Evolutionary conservation across 2,797 vertebrate species (phyloP), one percentile per base, ranked within the genome.

Genomic region (Hyperoplus lanceolatus): DNA sequence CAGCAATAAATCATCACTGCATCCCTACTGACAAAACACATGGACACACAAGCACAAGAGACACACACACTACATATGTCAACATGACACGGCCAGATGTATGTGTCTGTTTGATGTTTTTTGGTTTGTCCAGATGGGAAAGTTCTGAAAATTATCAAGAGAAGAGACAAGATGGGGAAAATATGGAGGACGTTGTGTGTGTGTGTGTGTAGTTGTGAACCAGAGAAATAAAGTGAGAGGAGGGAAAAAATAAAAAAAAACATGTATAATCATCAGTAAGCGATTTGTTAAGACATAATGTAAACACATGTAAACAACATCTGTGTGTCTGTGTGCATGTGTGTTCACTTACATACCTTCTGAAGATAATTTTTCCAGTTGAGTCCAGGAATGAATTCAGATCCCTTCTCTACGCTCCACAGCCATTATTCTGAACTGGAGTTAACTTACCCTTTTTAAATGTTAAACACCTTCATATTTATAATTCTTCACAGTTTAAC

Each of bases 1-100:
- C 6, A 21, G 83, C 41, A 67, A 83, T 88, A 78, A 87, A 90
- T 88, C 88, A 85, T 82, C 5, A 16, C 56, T 29, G 54, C 77
- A 39, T 81, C 76, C 74, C 46, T 13, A 77, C 75, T 75, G 75
- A 73, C 46, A 65, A n/a, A 55, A 29, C 42, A 15, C 59, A 57
- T 62, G 38, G 50, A 21, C 63, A 42, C 38, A 11, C 76, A 14
- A 41, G 42, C 41, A 21, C 54, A 60, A 53, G 49, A 36, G 6
- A n/a, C 64, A 54, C 50, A 6, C 60, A 10, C 10, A 1, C 70
- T 77, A 62, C 85, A 86, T 79, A 88, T 82, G 81, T 80, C 78
- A 73, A 72, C 69, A 73, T 79, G 82, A 88, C 74, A 49, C 68
- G 69, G 55, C 79, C 84, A 88, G 77, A 90, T 88, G 81, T 82